Evolutionary conservation across 2,888 invertebrate species (phyloP).

Genomic region (Lathronympha strigana): DNA sequence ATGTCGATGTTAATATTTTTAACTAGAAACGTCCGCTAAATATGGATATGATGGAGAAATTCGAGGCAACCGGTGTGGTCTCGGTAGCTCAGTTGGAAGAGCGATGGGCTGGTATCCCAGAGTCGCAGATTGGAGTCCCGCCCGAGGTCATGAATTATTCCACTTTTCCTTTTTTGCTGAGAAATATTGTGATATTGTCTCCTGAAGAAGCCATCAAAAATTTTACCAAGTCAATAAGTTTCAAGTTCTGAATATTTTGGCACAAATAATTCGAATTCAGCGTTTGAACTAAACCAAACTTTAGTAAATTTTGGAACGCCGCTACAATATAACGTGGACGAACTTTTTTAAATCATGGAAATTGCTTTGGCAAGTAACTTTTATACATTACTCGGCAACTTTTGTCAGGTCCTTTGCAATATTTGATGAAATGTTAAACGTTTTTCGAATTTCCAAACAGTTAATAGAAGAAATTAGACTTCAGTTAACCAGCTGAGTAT

Average conservation of each 20-base stretch:
- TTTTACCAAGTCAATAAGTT: background rate
- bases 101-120: no score
- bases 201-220: background rate
- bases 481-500: no score
- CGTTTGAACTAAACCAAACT: background rate
- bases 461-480: background rate
- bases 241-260: background rate
- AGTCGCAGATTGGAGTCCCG: no score
- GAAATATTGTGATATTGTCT: no score
- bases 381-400: background rate
- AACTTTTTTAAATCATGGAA: slow-evolving; percentile 4
- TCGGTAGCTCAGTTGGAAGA: no score
- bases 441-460: background rate
- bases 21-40: no score
- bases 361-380: slow-evolving; percentile 1
- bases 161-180: no score
- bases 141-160: no score
- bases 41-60: no score
- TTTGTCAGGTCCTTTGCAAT: background rate
- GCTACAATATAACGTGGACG: background rate
- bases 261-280: background rate
- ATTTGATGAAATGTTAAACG: slow-evolving; percentile 1
- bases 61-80: no score
- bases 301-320: background rate
- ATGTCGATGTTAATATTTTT: no score